phyloP scores from a whole-genome alignment of 2,797 vertebrate species.

The Sebastes itinus region DNA sequence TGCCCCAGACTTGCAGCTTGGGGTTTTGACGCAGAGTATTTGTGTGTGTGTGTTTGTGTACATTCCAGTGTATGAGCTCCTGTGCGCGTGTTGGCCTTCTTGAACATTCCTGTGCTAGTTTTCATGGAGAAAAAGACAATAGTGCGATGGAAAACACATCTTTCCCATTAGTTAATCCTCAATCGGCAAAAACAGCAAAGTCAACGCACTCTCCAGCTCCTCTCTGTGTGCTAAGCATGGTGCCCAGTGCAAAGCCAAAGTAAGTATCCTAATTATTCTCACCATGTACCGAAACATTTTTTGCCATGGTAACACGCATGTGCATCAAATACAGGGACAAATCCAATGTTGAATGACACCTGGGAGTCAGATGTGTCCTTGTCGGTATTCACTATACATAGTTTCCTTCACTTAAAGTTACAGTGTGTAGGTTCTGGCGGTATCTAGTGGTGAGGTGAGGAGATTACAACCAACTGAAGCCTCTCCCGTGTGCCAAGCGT shows the following conservation, averaged over 20 bases:
- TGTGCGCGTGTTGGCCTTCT: slow-evolving; percentile 1
- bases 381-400: not conserved
- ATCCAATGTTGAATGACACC: slow-evolving; percentile 15
- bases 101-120: slow-evolving; percentile 8
- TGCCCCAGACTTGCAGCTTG: slow-evolving; percentile 33
- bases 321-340: not conserved
- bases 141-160: not conserved
- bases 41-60: slow-evolving; percentile 18
- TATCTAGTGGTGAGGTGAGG: too few species aligned
- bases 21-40: slow-evolving; percentile 34
- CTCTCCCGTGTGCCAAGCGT: too few species aligned
- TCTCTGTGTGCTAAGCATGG: not conserved
- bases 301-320: slow-evolving; percentile 9
- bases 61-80: slow-evolving; percentile 23
- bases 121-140: slow-evolving; percentile 40
- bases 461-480: too few species aligned
- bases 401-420: not conserved
- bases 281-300: not conserved
- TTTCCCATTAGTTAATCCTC: not conserved
- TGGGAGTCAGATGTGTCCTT: not conserved
- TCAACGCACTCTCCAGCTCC: not conserved
- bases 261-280: not conserved
- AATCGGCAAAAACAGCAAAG: not conserved
- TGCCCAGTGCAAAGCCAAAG: not conserved
- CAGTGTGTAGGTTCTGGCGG: too few species aligned